phyloP scores from a whole-genome alignment of 1,140 invertebrate genomes.

The Bombus haemorrhoidalis region DNA sequence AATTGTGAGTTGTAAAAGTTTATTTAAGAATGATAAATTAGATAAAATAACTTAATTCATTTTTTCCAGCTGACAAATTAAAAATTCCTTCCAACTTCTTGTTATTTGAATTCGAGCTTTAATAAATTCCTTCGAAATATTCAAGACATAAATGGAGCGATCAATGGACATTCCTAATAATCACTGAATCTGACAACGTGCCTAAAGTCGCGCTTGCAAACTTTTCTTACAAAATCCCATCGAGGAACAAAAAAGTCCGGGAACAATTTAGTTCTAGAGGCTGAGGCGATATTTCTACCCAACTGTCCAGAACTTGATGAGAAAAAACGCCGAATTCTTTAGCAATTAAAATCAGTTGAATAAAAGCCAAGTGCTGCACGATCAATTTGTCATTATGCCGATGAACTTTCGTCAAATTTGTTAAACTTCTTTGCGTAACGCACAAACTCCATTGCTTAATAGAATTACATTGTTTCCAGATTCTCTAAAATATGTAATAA shows the following conservation, averaged over 20 bases:
- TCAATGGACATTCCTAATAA: background rate
- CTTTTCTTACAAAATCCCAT: background rate
- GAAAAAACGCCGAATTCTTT: background rate
- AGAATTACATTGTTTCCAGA: background rate
- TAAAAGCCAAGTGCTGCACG: background rate
- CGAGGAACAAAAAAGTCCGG: background rate
- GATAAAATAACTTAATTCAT: background rate
- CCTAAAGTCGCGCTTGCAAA: background rate
- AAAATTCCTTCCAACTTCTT: background rate
- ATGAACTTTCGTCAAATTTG: background rate
- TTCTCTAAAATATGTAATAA: background rate
- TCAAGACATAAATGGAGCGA: background rate
- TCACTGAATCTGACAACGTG: background rate
- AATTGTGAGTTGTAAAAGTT: background rate
- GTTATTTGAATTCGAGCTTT: background rate
- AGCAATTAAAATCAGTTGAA: conserved; percentile 1
- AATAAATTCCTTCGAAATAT: background rate
- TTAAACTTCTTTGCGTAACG: background rate
- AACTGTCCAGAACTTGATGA: no score
- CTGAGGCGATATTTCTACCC: background rate
- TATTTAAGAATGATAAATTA: background rate
- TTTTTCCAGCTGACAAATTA: background rate
- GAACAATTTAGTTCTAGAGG: no score
- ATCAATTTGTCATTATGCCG: conserved; percentile 29
- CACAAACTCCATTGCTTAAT: background rate